These are phyloP conservation scores for Chauna torquata DNA, from an alignment of 2,113 vertebrate genomes.

Conservation along the genomic window DNA sequence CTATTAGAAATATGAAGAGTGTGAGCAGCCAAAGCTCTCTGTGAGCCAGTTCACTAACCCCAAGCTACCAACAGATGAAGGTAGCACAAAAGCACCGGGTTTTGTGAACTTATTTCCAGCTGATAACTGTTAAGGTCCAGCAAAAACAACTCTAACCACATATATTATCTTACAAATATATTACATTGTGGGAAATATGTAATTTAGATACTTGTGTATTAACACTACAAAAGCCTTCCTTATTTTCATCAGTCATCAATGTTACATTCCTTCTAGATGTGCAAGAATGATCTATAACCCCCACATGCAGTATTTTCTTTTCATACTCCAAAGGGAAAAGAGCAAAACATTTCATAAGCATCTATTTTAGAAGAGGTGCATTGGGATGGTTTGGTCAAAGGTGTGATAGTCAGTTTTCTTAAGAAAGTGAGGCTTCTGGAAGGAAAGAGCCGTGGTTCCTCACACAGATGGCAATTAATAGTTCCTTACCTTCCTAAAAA, in stretches of 20 bases:
- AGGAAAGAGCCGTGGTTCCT: background rate
- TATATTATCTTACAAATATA: background rate
- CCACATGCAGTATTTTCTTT: background rate
- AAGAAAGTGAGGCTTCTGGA: background rate
- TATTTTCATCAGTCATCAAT: background rate
- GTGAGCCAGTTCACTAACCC: background rate
- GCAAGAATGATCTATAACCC: background rate
- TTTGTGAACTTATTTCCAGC: background rate
- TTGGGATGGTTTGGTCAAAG: background rate
- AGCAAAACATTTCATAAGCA: background rate
- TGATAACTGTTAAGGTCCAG: background rate
- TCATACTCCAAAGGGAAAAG: background rate
- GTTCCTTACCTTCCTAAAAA: background rate
- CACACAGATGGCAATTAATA: background rate
- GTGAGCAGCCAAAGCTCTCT: background rate
- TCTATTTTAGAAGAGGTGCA: background rate
- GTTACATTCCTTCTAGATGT: background rate
- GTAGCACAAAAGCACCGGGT: background rate
- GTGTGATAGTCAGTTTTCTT: background rate
- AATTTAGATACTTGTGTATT: accelerated
- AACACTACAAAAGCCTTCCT: background rate
- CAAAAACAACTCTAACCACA: background rate
- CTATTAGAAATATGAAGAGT: background rate
- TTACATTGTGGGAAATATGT: accelerated
- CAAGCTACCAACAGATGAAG: background rate